Conservation (phyloP, 2,113 vertebrate species). For the Aegotheles bennettii region DNA sequence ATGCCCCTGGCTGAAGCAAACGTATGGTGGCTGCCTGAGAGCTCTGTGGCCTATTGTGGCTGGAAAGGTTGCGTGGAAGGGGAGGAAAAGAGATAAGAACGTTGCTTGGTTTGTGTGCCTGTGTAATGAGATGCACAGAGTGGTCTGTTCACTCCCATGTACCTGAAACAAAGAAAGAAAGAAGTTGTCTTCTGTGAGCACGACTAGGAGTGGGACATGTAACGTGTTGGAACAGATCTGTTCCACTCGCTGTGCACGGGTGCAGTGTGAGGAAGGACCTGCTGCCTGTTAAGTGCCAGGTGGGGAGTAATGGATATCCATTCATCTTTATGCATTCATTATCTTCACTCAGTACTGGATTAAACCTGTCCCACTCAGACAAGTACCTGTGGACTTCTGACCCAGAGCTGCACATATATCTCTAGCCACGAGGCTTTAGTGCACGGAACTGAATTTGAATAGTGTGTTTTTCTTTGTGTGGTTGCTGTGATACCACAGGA, state of each 20-base stretch:
- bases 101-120: background rate
- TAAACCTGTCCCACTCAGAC: background rate
- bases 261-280: background rate
- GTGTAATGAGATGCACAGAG: background rate
- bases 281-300: background rate
- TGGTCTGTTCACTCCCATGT: background rate
- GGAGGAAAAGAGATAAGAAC: background rate
- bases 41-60: background rate
- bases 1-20: background rate
- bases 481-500: background rate
- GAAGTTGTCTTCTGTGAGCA: background rate
- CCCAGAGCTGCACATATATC: background rate
- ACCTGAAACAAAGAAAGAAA: background rate
- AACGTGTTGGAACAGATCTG: background rate
- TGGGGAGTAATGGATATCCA: background rate
- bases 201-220: background rate
- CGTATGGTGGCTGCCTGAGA: rapidly evolving
- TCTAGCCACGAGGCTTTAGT: background rate
- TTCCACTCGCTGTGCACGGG: background rate
- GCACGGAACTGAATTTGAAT: background rate
- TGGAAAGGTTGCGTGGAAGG: background rate
- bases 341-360: background rate
- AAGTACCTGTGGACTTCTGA: background rate
- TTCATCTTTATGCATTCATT: background rate
- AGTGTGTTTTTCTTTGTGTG: background rate